Base-by-base conservation (phyloP, 2,113 vertebrate species). In the Pangasianodon hypophthalmus region DNA sequence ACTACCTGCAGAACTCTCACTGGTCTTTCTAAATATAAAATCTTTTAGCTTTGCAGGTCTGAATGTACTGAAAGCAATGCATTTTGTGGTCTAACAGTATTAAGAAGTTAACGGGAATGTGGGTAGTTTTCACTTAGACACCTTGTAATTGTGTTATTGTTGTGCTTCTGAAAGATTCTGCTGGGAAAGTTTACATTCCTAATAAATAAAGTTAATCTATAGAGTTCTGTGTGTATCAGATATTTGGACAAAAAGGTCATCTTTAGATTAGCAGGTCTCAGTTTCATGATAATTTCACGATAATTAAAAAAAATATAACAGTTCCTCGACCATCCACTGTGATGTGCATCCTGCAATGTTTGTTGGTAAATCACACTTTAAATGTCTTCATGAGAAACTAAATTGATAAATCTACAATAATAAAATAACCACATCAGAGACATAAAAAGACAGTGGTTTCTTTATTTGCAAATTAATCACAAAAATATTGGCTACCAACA, bases 401-500 rank as follows among this genome's bases (percentile, higher is more conserved):
- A 13, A 13, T 4, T 2, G 5, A 19, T 19, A 24, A n/a, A 29
- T 0, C 9, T 19, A 58, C 19, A 6, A 3, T 14, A 44, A 58
- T 16, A 46, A 56, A 77, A 75, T 48, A 64, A 85, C 14, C 37
- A 60, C 7, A 85, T 62, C n/a, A 88, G 75, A 87, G 26, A 79
- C 77, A 0, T 92, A 92, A 92, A 93, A 93, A 93, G 88, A 93
- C 92, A 93, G 92, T 93, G 92, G 89, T 92, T 92, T 92, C 92
- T 94, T 93, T 94, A 93, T 93, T 93, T 93, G 92, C 84, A 93
- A 94, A 93, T 93, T 93, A 92, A 93, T 92, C 93, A 94, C 93
- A 94, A 94, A 94, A 93, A 93, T 93, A 93, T 93, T 93, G 93
- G 92, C 92, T 94, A 94, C 93, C 88, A 92, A 92, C 90, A 94